A percentile compares a stretch with the other conserved stretches of the same genome.
These are phyloP conservation scores for Solenodon paradoxus DNA, from an alignment of 2,113 vertebrate genomes.

Conservation along the genomic window DNA sequence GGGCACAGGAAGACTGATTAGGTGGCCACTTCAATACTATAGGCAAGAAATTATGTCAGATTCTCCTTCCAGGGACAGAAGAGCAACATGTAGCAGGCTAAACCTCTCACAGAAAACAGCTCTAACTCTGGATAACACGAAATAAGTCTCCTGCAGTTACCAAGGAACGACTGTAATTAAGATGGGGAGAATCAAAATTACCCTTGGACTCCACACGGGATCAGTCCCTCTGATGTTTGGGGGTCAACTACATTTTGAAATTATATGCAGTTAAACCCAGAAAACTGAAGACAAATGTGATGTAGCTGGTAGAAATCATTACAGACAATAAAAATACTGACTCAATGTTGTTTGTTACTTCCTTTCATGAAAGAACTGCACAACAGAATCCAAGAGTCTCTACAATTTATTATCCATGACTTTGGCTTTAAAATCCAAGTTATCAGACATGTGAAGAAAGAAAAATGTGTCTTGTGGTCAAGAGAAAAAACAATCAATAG, in stretches of 20 bases:
- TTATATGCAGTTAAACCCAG: not conserved
- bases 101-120: not conserved
- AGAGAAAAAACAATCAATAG: not conserved
- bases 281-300: conserved; percentile 33
- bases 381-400: not conserved
- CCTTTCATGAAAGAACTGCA: not conserved
- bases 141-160: too few relatives aligned
- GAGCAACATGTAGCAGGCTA: not conserved
- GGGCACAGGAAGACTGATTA: not conserved
- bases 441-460: not conserved
- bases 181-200: too few relatives aligned
- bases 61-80: not conserved
- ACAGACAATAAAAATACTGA: not conserved
- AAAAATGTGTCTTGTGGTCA: not conserved
- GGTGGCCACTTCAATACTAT: not conserved
- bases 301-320: not conserved
- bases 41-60: not conserved
- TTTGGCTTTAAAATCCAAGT: not conserved
- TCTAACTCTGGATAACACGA: not conserved
- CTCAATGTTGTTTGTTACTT: not conserved
- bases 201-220: too few relatives aligned
- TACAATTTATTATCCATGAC: not conserved
- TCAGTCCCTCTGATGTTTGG: too few relatives aligned
- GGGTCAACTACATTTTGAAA: not conserved
- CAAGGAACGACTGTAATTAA: too few relatives aligned